Evolutionary conservation across 2,113 vertebrate species (phyloP).

Genomic region (Pleuronectes platessa): DNA sequence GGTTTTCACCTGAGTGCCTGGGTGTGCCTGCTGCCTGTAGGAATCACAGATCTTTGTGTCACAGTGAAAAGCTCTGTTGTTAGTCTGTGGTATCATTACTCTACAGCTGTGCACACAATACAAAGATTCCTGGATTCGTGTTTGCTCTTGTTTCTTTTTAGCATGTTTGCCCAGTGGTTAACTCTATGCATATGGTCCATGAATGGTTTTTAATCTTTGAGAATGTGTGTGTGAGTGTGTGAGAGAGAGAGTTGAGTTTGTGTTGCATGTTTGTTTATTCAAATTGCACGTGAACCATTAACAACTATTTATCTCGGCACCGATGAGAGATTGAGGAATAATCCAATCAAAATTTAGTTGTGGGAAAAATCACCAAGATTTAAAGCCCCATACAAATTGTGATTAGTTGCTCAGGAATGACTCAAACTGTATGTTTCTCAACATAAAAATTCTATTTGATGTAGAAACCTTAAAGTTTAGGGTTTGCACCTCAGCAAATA

Average conservation of each 20-base stretch:
- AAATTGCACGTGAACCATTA: constrained; percentile 33
- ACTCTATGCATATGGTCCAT: constrained; percentile 12
- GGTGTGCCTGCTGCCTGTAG: constrained; percentile 49
- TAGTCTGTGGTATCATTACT: not conserved
- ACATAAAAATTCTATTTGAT: no score
- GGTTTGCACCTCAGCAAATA: no score
- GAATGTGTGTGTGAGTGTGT: constrained; percentile 5
- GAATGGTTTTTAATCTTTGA: not conserved
- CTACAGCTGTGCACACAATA: not conserved
- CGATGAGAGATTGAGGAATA: constrained; percentile 2
- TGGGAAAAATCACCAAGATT: no score
- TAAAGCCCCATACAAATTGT: no score
- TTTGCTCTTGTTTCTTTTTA: constrained; percentile 1
- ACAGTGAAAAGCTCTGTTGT: constrained; percentile 6
- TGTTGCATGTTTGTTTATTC: constrained; percentile 37
- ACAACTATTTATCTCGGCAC: not conserved
- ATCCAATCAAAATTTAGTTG: not conserved
- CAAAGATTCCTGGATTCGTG: not conserved
- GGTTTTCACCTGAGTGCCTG: constrained; percentile 41
- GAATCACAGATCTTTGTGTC: constrained; percentile 62
- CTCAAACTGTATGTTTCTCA: no score
- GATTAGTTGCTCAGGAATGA: no score
- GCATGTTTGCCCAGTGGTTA: constrained; percentile 15
- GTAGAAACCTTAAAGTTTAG: no score
- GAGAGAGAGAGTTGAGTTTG: constrained; percentile 5